A percentile compares a stretch with the other conserved stretches of the same genome.
Conservation (phyloP, 2,113 vertebrate genomes). For the Mobula birostris region DNA sequence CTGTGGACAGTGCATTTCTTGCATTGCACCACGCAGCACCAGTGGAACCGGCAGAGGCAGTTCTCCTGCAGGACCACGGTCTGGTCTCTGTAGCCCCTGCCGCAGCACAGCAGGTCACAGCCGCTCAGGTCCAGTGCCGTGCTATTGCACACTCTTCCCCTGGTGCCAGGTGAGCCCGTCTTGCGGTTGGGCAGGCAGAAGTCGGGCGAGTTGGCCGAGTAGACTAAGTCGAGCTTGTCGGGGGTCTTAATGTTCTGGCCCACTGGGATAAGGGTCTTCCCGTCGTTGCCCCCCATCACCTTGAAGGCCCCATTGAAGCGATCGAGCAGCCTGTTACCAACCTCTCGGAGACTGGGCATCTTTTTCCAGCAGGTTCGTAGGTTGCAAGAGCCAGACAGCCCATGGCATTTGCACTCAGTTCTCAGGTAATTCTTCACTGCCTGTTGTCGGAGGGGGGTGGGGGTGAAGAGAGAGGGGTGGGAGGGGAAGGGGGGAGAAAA, state of each 20-base stretch:
- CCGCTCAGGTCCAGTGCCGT: slow-evolving; percentile 88
- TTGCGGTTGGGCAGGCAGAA: slow-evolving; percentile 90
- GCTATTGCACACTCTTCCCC: slow-evolving; percentile 86
- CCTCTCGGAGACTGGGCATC: slow-evolving; percentile 90
- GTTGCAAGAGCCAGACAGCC: slow-evolving; percentile 89
- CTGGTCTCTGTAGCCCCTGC: slow-evolving; percentile 80
- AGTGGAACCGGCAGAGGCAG: slow-evolving; percentile 93
- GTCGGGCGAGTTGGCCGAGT: slow-evolving; percentile 87
- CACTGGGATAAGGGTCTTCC: slow-evolving; percentile 84
- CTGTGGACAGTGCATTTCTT: slow-evolving; percentile 87
- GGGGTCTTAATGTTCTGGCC: slow-evolving; percentile 87
- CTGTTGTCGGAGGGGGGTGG: slow-evolving; percentile 47
- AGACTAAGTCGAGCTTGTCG: slow-evolving; percentile 85
- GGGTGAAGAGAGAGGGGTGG: rapidly evolving
- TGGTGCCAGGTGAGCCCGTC: slow-evolving; percentile 83
- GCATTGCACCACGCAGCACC: slow-evolving; percentile 95
- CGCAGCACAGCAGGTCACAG: slow-evolving; percentile 90
- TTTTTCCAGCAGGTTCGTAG: slow-evolving; percentile 95
- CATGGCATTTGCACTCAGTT: slow-evolving; percentile 94
- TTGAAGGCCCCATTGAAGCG: slow-evolving; percentile 91
- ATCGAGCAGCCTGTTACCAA: slow-evolving; percentile 81
- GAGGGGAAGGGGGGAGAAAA: not conserved
- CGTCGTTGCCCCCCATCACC: slow-evolving; percentile 93
- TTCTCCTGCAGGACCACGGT: slow-evolving; percentile 87
- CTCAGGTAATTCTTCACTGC: slow-evolving; percentile 89